Percentiles rank a stretch among this genome's conserved stretches.
phyloP scores from a whole-genome alignment of 2,888 invertebrate species.

The Thalpophila matura region DNA sequence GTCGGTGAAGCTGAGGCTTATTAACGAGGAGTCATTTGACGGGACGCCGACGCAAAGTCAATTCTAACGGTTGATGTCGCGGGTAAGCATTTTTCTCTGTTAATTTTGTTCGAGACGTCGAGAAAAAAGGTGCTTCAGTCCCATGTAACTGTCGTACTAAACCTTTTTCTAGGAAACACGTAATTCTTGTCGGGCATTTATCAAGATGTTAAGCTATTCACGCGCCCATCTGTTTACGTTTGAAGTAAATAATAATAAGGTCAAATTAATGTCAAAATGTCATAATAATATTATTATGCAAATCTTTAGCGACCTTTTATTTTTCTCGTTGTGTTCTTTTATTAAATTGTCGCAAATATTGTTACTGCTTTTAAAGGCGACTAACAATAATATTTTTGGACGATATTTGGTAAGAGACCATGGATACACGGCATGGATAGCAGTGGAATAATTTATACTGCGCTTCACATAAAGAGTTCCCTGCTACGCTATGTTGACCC shows the following conservation, averaged over 20 bases:
- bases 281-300: slow-evolving; percentile 55
- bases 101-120: slow-evolving; percentile 14
- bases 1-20: slow-evolving; percentile 85
- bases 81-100: slow-evolving; percentile 74
- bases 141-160: slow-evolving; percentile 8
- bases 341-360: slow-evolving; percentile 23
- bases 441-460: no score
- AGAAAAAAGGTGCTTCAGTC: slow-evolving; percentile 25
- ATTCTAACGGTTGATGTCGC: slow-evolving; percentile 86
- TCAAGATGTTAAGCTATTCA: slow-evolving; percentile 13
- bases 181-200: slow-evolving; percentile 24
- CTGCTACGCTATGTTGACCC: no score
- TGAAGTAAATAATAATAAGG: slow-evolving; percentile 36
- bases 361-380: background rate
- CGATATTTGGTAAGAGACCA: no score
- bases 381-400: no score
- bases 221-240: slow-evolving; percentile 23
- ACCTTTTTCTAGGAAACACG: slow-evolving; percentile 19
- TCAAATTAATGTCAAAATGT: slow-evolving; percentile 52
- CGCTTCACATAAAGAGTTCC: no score
- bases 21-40: slow-evolving; percentile 88
- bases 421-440: no score
- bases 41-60: slow-evolving; percentile 84
- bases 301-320: slow-evolving; percentile 35
- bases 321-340: background rate